Evolutionary conservation across 2,113 vertebrate genomes (phyloP).

Genomic region (Ploceus nigricollis): DNA sequence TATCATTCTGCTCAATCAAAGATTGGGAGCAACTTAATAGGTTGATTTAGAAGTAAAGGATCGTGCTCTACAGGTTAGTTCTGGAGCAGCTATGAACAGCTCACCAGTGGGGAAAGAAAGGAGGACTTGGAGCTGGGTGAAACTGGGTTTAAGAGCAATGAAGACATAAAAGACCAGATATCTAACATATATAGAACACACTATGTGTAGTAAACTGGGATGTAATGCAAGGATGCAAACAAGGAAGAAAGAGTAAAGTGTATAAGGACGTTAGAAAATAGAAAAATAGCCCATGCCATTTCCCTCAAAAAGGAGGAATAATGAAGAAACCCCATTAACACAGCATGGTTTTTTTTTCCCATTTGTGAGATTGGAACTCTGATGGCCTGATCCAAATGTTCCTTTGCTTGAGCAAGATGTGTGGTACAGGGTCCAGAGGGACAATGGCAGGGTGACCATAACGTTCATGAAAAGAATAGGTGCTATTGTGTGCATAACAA

Average conservation of each 20-base stretch:
- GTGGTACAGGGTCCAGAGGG: rapidly evolving
- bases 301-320: rapidly evolving
- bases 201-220: not conserved
- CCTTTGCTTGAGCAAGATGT: not conserved
- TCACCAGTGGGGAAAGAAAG: not conserved
- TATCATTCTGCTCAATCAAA: not conserved
- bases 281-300: not conserved
- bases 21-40: not conserved
- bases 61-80: not conserved
- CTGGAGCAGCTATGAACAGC: not conserved
- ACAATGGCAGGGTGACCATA: not conserved
- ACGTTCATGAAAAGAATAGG: rapidly evolving
- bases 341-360: not conserved
- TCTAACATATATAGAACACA: not conserved
- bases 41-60: not conserved
- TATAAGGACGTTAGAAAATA: not conserved
- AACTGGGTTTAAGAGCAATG: not conserved
- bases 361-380: not conserved
- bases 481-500: not conserved
- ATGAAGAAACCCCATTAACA: not conserved
- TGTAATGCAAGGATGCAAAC: not conserved
- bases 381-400: not conserved
- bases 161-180: not conserved
- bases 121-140: not conserved
- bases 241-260: not conserved